Percentiles rank a stretch among this genome's conserved stretches.
phyloP scores from a whole-genome alignment of 2,113 vertebrate genomes.

The Nerophis lumbriciformis region DNA sequence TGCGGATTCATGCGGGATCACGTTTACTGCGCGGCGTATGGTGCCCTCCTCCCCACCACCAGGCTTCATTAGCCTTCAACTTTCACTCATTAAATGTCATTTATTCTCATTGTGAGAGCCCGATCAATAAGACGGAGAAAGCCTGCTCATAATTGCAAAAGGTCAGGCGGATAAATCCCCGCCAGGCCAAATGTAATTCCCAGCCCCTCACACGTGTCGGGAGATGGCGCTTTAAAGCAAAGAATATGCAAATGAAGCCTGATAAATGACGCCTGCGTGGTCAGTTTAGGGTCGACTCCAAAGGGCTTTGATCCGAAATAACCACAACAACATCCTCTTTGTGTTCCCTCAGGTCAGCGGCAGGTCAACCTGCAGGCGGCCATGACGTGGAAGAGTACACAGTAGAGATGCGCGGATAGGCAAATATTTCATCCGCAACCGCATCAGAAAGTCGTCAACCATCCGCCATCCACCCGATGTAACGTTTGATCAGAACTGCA shows the following conservation, averaged over 20 bases:
- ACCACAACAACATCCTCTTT: slow-evolving; percentile 38
- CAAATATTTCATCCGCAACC: too few species aligned
- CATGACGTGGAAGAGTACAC: too few species aligned
- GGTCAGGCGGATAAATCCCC: slow-evolving; percentile 1
- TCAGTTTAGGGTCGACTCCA: slow-evolving; percentile 30
- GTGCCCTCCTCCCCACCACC: not conserved
- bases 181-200: not conserved
- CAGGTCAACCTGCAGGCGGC: slow-evolving; percentile 47
- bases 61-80: not conserved
- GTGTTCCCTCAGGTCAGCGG: slow-evolving; percentile 37
- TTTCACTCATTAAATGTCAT: slow-evolving; percentile 6
- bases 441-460: too few species aligned
- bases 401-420: too few species aligned
- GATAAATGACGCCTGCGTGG: slow-evolving; percentile 16
- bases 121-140: not conserved
- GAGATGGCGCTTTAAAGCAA: not conserved
- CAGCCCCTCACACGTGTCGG: not conserved
- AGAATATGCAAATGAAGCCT: not conserved
- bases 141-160: not conserved
- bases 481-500: too few species aligned
- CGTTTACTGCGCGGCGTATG: not conserved
- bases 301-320: slow-evolving; percentile 1
- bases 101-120: not conserved
- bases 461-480: too few species aligned
- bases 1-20: too few species aligned